Conservation (phyloP, 2,113 vertebrate species). For the Nesogale talazaci region DNA sequence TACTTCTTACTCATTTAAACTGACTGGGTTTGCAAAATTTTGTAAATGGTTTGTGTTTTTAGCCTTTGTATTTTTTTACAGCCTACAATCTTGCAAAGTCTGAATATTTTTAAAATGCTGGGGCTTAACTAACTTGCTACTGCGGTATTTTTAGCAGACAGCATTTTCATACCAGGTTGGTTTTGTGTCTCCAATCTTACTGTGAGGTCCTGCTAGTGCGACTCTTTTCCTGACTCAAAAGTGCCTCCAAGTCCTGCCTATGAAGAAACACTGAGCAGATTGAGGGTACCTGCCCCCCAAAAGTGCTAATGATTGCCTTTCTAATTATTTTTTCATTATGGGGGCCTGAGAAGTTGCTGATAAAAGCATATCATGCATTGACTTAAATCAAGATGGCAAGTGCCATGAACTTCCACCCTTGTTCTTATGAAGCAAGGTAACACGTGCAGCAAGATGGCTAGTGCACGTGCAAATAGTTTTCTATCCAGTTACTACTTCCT, state of each 20-base stretch:
- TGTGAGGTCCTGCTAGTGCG: conserved; percentile 47
- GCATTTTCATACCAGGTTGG: conserved; percentile 73
- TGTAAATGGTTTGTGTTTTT: conserved; percentile 81
- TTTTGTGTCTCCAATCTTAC: conserved; percentile 74
- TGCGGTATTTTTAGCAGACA: conserved; percentile 72
- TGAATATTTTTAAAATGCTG: conserved; percentile 68
- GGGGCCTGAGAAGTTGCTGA: conserved; percentile 71
- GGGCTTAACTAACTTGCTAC: conserved; percentile 62
- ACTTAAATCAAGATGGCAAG: conserved; percentile 84
- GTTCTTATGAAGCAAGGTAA: conserved; percentile 75
- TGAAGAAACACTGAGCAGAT: conserved; percentile 66
- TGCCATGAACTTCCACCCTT: conserved; percentile 79
- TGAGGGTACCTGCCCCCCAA: conserved; percentile 75
- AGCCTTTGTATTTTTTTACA: conserved; percentile 83
- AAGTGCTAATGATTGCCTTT: conserved; percentile 75
- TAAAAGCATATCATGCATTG: conserved; percentile 76
- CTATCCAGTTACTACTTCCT: conserved; percentile 72
- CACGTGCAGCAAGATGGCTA: conserved; percentile 48
- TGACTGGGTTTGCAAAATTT: conserved; percentile 72
- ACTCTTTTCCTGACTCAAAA: conserved; percentile 66
- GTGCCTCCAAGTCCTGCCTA: conserved; percentile 80
- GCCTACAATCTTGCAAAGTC: conserved; percentile 72
- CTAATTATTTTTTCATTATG: conserved; percentile 81
- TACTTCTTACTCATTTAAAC: conserved; percentile 71
- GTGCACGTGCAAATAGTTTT: conserved; percentile 72